Conservation (phyloP, 2,113 vertebrate species). For the Corythoichthys haematopterus region DNA sequence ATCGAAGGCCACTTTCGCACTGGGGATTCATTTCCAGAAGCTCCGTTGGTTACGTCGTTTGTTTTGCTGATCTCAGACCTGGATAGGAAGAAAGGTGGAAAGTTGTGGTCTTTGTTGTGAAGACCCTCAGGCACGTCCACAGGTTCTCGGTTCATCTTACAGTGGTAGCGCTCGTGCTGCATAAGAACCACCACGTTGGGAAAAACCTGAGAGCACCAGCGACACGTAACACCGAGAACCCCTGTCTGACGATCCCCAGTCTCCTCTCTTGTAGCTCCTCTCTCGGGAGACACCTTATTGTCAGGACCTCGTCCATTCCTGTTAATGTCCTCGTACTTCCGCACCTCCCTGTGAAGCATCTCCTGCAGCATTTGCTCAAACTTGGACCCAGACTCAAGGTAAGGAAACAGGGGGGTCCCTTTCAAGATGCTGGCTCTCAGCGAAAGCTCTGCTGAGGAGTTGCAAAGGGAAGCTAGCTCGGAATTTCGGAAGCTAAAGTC, state of each 20-base stretch:
- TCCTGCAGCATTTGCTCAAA: slow-evolving; percentile 73
- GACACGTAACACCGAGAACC: slow-evolving; percentile 51
- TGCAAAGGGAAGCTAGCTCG: slow-evolving; percentile 57
- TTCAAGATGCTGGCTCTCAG: slow-evolving; percentile 58
- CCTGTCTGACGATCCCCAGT: slow-evolving; percentile 29
- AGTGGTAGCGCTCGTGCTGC: slow-evolving; percentile 72
- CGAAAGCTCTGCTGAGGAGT: slow-evolving; percentile 50
- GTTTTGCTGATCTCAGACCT: slow-evolving; percentile 45
- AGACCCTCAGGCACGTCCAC: slow-evolving; percentile 41
- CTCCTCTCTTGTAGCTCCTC: slow-evolving; percentile 18
- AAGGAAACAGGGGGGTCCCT: slow-evolving; percentile 61
- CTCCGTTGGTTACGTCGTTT: slow-evolving; percentile 44
- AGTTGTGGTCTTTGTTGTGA: slow-evolving; percentile 32
- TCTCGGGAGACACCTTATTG: slow-evolving; percentile 31
- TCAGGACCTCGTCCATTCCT: slow-evolving; percentile 26
- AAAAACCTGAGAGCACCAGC: slow-evolving; percentile 70
- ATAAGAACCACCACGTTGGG: slow-evolving; percentile 63
- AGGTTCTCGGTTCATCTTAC: slow-evolving; percentile 56
- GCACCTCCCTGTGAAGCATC: slow-evolving; percentile 65
- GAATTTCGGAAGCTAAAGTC: slow-evolving; percentile 33
- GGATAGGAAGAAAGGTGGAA: slow-evolving; percentile 39
- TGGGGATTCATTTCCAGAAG: slow-evolving; percentile 54
- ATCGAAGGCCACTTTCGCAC: slow-evolving; percentile 62
- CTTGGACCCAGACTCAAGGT: slow-evolving; percentile 61
- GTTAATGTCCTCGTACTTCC: slow-evolving; percentile 37